These are phyloP conservation scores for Yponomeuta evonymella DNA, from an alignment of 2,888 invertebrate genomes.

Conservation along the genomic window DNA sequence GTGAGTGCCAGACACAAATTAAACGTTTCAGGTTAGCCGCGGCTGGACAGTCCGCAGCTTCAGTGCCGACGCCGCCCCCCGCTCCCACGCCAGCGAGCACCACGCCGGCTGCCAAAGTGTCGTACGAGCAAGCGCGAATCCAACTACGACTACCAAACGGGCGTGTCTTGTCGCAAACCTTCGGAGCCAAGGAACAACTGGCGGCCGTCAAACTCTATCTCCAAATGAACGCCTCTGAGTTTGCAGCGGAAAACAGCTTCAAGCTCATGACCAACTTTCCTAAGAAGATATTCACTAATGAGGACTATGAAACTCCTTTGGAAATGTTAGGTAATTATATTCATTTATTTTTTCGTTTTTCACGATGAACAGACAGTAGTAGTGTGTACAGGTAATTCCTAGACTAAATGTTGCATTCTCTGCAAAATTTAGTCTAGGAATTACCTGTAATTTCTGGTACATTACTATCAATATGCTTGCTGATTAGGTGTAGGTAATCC, in stretches of 20 bases:
- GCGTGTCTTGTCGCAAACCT: slow-evolving; percentile 55
- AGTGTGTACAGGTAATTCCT: too few species aligned
- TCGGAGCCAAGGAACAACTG: slow-evolving; percentile 89
- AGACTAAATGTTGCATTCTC: too few species aligned
- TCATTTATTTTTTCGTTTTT: neutral
- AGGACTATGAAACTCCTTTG: slow-evolving; percentile 93
- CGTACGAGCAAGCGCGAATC: slow-evolving; percentile 55
- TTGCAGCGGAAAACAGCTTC: slow-evolving; percentile 83
- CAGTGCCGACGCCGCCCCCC: slow-evolving; percentile 31
- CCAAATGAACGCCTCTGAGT: slow-evolving; percentile 81
- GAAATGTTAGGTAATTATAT: slow-evolving; percentile 81
- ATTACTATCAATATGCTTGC: too few species aligned
- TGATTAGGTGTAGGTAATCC: too few species aligned
- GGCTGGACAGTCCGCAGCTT: slow-evolving; percentile 45
- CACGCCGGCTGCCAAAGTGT: slow-evolving; percentile 38
- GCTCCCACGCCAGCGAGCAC: slow-evolving; percentile 33
- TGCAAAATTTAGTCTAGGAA: too few species aligned
- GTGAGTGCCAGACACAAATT: neutral
- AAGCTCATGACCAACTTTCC: slow-evolving; percentile 95
- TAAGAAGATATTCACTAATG: slow-evolving; percentile 87
- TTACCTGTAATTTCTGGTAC: too few species aligned
- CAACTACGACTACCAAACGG: slow-evolving; percentile 59
- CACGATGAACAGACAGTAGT: too few species aligned
- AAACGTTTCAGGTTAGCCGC: slow-evolving; percentile 46
- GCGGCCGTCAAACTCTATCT: slow-evolving; percentile 91